Percentiles rank a stretch among this genome's conserved stretches.
Evolutionary conservation across 2,888 invertebrate species (phyloP).

Genomic region (Leptothorax acervorum): DNA sequence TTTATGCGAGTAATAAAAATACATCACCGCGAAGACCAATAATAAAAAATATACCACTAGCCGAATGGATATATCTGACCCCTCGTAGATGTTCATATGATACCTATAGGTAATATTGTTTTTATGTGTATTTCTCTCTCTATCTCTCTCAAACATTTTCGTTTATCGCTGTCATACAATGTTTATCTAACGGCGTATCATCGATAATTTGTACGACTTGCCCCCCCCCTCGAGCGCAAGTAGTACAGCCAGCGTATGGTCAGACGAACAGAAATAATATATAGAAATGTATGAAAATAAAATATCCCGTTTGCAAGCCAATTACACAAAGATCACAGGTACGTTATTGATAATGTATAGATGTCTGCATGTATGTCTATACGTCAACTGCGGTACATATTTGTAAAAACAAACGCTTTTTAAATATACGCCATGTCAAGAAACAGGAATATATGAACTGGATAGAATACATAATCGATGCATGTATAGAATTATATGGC

Average conservation of each 20-base stretch:
- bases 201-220: conserved; percentile 9
- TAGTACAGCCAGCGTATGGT: conserved; percentile 9
- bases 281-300: not conserved
- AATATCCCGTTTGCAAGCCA: not conserved
- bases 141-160: not conserved
- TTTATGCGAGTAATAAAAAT: conserved; percentile 14
- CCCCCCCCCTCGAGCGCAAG: not conserved
- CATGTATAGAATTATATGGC: not conserved
- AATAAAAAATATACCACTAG: not conserved
- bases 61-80: not conserved
- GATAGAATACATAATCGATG: not conserved
- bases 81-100: not conserved
- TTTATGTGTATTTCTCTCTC: not conserved
- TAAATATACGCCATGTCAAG: not conserved
- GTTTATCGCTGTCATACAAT: not conserved
- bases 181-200: not conserved
- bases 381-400: not conserved
- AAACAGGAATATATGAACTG: not conserved
- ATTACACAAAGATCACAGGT: not conserved
- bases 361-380: not conserved
- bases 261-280: not conserved
- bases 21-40: not conserved
- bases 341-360: not conserved
- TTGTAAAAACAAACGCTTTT: not conserved
- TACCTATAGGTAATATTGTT: not conserved